Evolutionary conservation across 1,140 invertebrate species (phyloP).

Genomic region (Heliconius hewitsoni): DNA sequence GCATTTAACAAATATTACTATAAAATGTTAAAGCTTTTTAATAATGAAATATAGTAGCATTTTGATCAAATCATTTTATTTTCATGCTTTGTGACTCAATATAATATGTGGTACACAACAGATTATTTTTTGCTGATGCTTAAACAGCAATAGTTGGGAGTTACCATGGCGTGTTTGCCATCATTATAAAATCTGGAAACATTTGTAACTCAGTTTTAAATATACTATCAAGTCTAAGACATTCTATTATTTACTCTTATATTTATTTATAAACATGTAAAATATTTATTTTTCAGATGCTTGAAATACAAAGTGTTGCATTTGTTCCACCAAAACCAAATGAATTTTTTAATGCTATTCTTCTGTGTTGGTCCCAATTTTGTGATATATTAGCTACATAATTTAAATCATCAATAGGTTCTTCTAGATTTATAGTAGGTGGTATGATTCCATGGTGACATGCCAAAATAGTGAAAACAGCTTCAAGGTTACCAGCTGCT

Average conservation of each 20-base stretch:
- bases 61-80: constrained; percentile 79
- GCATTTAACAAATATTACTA: constrained; percentile 78
- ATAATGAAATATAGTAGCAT: constrained; percentile 78
- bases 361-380: constrained; percentile 82
- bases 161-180: constrained; percentile 65
- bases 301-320: constrained; percentile 89
- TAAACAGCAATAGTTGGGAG: constrained; percentile 62
- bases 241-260: constrained; percentile 31
- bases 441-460: constrained; percentile 89
- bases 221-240: constrained; percentile 63
- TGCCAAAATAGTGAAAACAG: constrained; percentile 91
- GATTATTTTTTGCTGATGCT: constrained; percentile 68
- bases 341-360: constrained; percentile 97
- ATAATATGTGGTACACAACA: constrained; percentile 69
- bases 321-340: constrained; percentile 99
- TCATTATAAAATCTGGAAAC: constrained; percentile 69
- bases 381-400: constrained; percentile 85
- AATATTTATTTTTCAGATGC: constrained; percentile 42
- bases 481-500: constrained; percentile 96
- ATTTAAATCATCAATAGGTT: constrained; percentile 86
- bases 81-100: constrained; percentile 76
- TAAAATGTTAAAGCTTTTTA: constrained; percentile 74
- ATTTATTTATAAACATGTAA: not conserved
- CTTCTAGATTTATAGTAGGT: constrained; percentile 94
- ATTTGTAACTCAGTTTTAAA: constrained; percentile 80